Conservation (phyloP, 2,888 invertebrate genomes). For the Perdita meconis region DNA sequence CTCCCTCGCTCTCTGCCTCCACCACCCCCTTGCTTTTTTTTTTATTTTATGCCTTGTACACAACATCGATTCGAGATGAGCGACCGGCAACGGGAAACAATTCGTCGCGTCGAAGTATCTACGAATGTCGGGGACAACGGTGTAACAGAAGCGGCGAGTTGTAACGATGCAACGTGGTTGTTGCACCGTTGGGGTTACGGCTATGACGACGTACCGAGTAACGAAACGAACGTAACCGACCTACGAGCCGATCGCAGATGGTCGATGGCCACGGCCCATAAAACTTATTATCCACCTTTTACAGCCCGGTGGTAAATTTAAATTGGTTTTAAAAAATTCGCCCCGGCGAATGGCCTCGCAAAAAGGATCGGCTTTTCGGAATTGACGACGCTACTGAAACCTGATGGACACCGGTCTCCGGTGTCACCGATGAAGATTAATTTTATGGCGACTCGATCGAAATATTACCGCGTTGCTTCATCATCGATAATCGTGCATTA, state of each 20-base stretch:
- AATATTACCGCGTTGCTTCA: slow-evolving; percentile 36
- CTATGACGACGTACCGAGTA: slow-evolving; percentile 56
- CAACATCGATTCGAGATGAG: slow-evolving; percentile 58
- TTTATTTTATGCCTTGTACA: slow-evolving; percentile 23
- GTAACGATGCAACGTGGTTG: slow-evolving; percentile 47
- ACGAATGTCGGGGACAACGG: slow-evolving; percentile 44
- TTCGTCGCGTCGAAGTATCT: slow-evolving; percentile 55
- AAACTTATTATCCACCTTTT: slow-evolving; percentile 79
- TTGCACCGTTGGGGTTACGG: slow-evolving; percentile 43
- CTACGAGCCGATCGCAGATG: slow-evolving; percentile 75
- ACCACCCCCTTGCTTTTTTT: slow-evolving; percentile 1
- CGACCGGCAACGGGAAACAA: slow-evolving; percentile 53
- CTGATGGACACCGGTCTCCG: slow-evolving; percentile 44
- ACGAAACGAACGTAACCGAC: slow-evolving; percentile 63
- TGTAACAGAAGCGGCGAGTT: slow-evolving; percentile 27
- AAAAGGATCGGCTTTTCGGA: slow-evolving; percentile 64
- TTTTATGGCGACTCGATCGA: slow-evolving; percentile 45
- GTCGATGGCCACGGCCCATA: slow-evolving; percentile 75
- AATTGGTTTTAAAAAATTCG: slow-evolving; percentile 75
- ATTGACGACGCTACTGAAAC: slow-evolving; percentile 59
- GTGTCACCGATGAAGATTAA: slow-evolving; percentile 51
- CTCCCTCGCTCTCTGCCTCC: slow-evolving; percentile 4
- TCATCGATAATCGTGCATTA: slow-evolving; percentile 9
- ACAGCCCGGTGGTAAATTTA: slow-evolving; percentile 76
- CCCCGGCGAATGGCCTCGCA: slow-evolving; percentile 61